phyloP scores from a whole-genome alignment of 2,113 vertebrate species.

The Zosterops hypoxanthus region DNA sequence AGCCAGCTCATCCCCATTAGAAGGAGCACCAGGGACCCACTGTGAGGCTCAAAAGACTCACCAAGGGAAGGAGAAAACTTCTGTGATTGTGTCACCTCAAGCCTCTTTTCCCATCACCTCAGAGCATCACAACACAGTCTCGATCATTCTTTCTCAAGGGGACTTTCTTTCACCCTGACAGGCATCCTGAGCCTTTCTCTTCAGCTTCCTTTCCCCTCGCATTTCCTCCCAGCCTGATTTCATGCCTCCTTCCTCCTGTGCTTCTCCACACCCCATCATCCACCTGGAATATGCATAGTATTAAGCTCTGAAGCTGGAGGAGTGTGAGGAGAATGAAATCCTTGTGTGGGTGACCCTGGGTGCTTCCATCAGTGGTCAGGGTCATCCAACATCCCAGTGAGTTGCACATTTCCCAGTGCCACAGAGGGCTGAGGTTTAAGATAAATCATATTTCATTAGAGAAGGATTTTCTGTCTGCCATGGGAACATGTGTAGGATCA shows the following conservation, averaged over 20 bases:
- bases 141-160: not conserved
- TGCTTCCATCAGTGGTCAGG: not conserved
- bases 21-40: not conserved
- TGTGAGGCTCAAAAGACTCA: not conserved
- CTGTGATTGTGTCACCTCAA: not conserved
- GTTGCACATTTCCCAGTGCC: not conserved
- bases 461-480: not conserved
- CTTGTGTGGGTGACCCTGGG: not conserved
- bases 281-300: not conserved
- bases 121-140: not conserved
- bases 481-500: constrained; percentile 4
- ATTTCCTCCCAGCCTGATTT: not conserved
- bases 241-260: not conserved
- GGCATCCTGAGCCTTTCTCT: not conserved
- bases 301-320: not conserved
- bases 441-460: not conserved
- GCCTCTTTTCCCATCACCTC: not conserved
- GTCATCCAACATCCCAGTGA: not conserved
- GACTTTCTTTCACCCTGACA: not conserved
- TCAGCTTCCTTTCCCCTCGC: not conserved
- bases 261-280: not conserved
- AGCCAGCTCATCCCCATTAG: not conserved
- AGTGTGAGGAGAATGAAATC: not conserved
- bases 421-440: not conserved
- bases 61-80: not conserved